Evolutionary conservation across 2,888 invertebrate species (phyloP).

Genomic region (Boloria euphrosyne): DNA sequence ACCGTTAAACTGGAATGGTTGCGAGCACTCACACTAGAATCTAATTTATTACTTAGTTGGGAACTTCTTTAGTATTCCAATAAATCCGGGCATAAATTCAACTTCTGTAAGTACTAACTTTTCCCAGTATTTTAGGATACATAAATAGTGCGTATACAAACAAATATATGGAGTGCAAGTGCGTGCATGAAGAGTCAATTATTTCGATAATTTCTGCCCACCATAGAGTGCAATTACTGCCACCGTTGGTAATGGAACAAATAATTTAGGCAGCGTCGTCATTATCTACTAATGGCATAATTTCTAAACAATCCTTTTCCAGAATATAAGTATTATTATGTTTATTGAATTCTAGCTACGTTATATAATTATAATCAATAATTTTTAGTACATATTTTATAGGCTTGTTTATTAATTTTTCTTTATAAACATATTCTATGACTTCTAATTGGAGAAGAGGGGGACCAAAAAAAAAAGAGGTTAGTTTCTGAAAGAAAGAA

Average conservation of each 20-base stretch:
- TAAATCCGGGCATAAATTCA: constrained; percentile 13
- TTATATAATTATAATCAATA: too few species aligned
- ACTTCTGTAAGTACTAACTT: constrained; percentile 13
- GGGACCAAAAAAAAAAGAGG: too few species aligned
- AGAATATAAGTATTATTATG: too few species aligned
- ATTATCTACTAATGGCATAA: neutral
- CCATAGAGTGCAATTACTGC: constrained; percentile 16
- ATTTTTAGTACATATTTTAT: too few species aligned
- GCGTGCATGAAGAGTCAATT: neutral
- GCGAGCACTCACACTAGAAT: constrained; percentile 17
- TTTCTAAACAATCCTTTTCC: neutral
- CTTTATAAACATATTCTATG: too few species aligned
- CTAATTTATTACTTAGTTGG: constrained; percentile 22
- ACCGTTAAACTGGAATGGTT: constrained; percentile 22
- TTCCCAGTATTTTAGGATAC: neutral
- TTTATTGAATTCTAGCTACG: too few species aligned
- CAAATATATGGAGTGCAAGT: neutral
- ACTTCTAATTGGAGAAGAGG: too few species aligned
- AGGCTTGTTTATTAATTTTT: too few species aligned
- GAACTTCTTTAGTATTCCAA: constrained; percentile 21
- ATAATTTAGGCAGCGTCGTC: neutral
- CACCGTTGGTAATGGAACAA: constrained; percentile 11
- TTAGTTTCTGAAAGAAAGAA: too few species aligned
- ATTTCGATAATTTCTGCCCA: neutral
- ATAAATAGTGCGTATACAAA: constrained; percentile 7